These are phyloP conservation scores for Steinernema hermaphroditum DNA, from an alignment of 2,888 invertebrate genomes.

Conservation along the genomic window DNA sequence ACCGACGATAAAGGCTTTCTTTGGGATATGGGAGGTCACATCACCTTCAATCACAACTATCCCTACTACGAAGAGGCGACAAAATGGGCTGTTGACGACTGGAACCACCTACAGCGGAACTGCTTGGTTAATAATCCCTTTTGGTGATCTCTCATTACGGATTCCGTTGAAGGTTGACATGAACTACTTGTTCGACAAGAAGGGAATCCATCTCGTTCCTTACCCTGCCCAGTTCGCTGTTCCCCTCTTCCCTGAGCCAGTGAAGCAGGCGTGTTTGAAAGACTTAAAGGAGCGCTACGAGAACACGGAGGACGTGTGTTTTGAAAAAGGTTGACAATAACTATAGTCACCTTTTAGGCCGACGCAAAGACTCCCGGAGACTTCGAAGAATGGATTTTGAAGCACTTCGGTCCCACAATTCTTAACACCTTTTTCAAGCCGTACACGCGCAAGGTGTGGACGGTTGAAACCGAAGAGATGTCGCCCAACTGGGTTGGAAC, in stretches of 20 bases:
- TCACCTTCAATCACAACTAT: slow-evolving; percentile 65
- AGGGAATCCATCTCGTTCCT: slow-evolving; percentile 63
- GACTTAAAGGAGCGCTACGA: slow-evolving; percentile 65
- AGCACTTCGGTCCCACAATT: slow-evolving; percentile 65
- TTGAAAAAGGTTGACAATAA: background rate
- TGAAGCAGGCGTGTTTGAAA: slow-evolving; percentile 56
- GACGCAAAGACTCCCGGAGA: slow-evolving; percentile 46
- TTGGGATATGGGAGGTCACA: slow-evolving; percentile 67
- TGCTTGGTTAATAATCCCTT: slow-evolving; percentile 50
- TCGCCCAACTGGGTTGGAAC: slow-evolving; percentile 64
- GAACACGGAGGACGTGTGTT: slow-evolving; percentile 43
- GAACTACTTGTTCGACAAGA: slow-evolving; percentile 59
- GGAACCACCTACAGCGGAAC: slow-evolving; percentile 63
- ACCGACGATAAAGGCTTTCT: slow-evolving; percentile 64
- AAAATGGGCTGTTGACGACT: slow-evolving; percentile 64
- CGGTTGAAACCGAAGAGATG: slow-evolving; percentile 64
- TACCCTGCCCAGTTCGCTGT: slow-evolving; percentile 66
- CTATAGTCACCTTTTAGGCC: slow-evolving; percentile 33
- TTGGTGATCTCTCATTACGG: background rate
- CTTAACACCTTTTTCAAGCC: slow-evolving; percentile 64
- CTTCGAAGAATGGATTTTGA: slow-evolving; percentile 64
- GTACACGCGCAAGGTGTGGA: slow-evolving; percentile 66
- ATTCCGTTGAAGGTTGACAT: slow-evolving; percentile 52
- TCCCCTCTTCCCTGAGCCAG: slow-evolving; percentile 61
- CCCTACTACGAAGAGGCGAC: slow-evolving; percentile 66